Percentiles rank a stretch among this genome's conserved stretches.
phyloP scores from a whole-genome alignment of 2,113 vertebrate genomes.

The Dermatemys mawii region DNA sequence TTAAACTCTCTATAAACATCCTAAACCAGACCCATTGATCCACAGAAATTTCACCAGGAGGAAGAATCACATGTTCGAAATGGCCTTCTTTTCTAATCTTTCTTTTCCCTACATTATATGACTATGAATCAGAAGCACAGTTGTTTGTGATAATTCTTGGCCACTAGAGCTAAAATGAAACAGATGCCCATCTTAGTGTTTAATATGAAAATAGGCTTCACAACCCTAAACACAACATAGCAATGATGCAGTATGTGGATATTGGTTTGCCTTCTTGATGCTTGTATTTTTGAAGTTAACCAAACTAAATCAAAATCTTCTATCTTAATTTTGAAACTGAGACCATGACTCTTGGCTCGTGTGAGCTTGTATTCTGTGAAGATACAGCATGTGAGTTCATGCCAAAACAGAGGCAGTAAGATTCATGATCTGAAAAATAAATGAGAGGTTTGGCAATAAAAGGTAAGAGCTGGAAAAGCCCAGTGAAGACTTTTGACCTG shows the following conservation, averaged over 20 bases:
- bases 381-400: not conserved
- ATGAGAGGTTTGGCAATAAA: fast-evolving
- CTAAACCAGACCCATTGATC: constrained; percentile 25
- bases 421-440: not conserved
- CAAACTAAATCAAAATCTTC: constrained; percentile 46
- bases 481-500: fast-evolving
- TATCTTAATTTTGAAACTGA: constrained; percentile 54
- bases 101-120: not conserved
- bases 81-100: not conserved
- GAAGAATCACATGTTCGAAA: not conserved
- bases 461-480: not conserved
- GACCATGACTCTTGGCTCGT: not conserved
- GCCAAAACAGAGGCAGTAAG: not conserved
- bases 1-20: constrained; percentile 35
- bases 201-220: constrained; percentile 43
- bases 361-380: constrained; percentile 16
- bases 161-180: constrained; percentile 40
- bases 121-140: not conserved
- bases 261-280: constrained; percentile 9
- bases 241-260: constrained; percentile 25
- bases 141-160: constrained; percentile 34
- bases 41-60: not conserved
- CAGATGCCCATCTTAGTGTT: constrained; percentile 42
- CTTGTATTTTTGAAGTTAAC: not conserved
- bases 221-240: constrained; percentile 43